phyloP scores from a whole-genome alignment of 2,888 invertebrate species.

The Apoda limacodes region DNA sequence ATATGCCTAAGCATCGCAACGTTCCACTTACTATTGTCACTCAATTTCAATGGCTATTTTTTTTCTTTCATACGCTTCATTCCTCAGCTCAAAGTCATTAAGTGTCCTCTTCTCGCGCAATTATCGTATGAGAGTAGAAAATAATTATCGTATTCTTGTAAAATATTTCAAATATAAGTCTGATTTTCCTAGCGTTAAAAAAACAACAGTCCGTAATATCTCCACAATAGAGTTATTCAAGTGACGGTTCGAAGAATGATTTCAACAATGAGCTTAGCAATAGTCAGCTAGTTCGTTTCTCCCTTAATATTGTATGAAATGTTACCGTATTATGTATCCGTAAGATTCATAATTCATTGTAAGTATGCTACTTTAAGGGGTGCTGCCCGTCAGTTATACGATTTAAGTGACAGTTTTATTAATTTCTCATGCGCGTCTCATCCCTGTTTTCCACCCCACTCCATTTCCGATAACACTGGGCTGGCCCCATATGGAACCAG shows the following conservation, averaged over 20 bases:
- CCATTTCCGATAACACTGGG: slow-evolving; percentile 51
- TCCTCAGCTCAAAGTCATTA: slow-evolving; percentile 41
- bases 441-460: slow-evolving; percentile 58
- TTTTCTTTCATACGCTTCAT: slow-evolving; percentile 46
- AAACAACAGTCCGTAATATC: no score
- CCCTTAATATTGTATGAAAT: slow-evolving; percentile 23
- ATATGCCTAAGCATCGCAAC: slow-evolving; percentile 58
- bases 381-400: slow-evolving; percentile 53
- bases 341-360: slow-evolving; percentile 38
- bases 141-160: no score
- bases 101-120: slow-evolving; percentile 34
- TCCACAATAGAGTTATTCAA: slow-evolving; percentile 46
- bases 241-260: slow-evolving; percentile 51
- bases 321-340: slow-evolving; percentile 25
- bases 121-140: no score
- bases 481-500: slow-evolving; percentile 51
- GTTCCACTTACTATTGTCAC: slow-evolving; percentile 61
- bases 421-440: slow-evolving; percentile 73
- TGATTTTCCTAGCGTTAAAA: no score
- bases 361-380: slow-evolving; percentile 51
- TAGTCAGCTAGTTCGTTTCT: slow-evolving; percentile 38
- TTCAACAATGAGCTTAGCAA: slow-evolving; percentile 58
- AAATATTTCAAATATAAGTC: no score
- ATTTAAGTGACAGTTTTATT: slow-evolving; percentile 82
- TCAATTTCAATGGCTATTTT: slow-evolving; percentile 58